A percentile compares a stretch with the other conserved stretches of the same genome.
These are phyloP conservation scores for Acheta domesticus DNA, from an alignment of 2,888 invertebrate species.

Conservation along the genomic window DNA sequence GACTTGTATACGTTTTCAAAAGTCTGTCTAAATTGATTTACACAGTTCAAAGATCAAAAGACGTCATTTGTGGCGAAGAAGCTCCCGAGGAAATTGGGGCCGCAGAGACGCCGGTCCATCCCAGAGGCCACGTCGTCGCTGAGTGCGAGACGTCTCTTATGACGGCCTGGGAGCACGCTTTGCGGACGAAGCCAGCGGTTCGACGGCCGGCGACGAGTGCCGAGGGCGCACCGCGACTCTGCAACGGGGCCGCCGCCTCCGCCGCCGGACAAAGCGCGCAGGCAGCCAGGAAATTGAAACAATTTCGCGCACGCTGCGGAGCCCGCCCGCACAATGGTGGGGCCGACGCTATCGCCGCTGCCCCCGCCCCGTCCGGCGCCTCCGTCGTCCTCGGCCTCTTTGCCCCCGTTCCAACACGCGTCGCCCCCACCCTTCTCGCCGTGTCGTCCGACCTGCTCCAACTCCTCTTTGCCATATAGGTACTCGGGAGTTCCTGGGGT, in stretches of 20 bases:
- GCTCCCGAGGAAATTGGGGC: too few species aligned
- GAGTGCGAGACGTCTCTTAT: too few species aligned
- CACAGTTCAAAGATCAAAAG: too few species aligned
- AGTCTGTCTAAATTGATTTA: too few species aligned
- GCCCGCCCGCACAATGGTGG: neutral
- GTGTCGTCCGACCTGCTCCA: neutral
- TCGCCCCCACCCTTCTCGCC: neutral
- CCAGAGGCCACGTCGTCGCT: too few species aligned
- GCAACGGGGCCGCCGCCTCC: neutral
- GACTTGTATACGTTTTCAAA: too few species aligned
- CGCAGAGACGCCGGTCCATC: too few species aligned
- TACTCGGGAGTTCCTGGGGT: neutral
- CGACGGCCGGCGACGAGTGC: neutral
- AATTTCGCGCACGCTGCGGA: neutral
- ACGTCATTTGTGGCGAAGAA: too few species aligned
- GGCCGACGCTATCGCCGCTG: neutral
- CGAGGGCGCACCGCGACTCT: neutral
- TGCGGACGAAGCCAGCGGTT: neutral
- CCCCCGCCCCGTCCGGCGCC: neutral
- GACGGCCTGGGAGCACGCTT: too few species aligned
- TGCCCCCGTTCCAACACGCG: neutral
- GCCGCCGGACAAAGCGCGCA: neutral
- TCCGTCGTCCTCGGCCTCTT: neutral
- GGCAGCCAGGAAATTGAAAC: constrained; percentile 3
- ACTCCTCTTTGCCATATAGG: neutral